Evolutionary conservation across 2,888 invertebrate species (phyloP), one percentile per base, ranked within the genome.

Genomic region (Unio pictorum): DNA sequence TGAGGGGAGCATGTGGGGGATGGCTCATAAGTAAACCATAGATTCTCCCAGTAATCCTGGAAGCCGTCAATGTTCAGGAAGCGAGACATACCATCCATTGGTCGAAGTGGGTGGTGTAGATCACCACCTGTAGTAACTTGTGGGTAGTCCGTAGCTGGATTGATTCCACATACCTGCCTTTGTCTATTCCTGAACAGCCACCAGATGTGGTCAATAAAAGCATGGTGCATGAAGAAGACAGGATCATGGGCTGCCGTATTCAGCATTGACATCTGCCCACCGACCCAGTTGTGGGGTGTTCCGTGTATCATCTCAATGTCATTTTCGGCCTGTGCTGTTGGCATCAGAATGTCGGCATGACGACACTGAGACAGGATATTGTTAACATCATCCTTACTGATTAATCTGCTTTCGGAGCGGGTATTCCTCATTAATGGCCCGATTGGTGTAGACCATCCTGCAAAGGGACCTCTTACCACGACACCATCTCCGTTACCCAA

Each of bases 391-490:
- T 73, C 68, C 11, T 68, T 70, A 4, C 77, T 78, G n/a, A 83
- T 71, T n/a, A 84, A 66, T 61, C 76, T 68, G 23, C 83, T 83
- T 17, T 76, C 76, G 1, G 69, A 71, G 8, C 79, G 81, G 17
- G 80, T 74, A 28, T 83, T 84, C 66, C 84, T 71, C 3, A 81
- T 81, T 20, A 85, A 75, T 2, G 72, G 78, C 17, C 81, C 82
- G 11, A 71, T 61, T 4, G 82, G 77, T 1, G 81, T 82, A 5
- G 62, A 23, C 83, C 84, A 86, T 66, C 81, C 80, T 11, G 82
- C 81, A 67, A 84, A 86, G 0, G 86, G 84, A 6, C 86, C 86
- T 6, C 71, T 58, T 8, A 66, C 72, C 1, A 86, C 84, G 6
- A 78, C 69, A 1, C 85, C 86, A n/a, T 82, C 75, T 5, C 81